Conservation (phyloP, 2,797 vertebrate genomes). For the Myotis planiceps region DNA sequence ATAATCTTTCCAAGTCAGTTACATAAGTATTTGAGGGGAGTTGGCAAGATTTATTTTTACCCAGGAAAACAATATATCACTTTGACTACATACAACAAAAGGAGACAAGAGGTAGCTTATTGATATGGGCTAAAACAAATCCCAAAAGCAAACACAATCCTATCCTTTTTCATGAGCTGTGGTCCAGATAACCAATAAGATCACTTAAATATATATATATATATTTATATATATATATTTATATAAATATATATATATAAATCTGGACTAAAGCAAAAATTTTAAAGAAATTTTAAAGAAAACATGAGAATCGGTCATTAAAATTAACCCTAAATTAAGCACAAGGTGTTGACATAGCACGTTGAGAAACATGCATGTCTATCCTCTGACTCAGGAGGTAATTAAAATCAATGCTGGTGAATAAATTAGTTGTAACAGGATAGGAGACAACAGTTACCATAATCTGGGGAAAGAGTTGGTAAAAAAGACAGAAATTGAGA, state of each 20-base stretch:
- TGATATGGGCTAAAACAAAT: not conserved
- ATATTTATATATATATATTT: too few species aligned
- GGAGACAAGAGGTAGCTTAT: not conserved
- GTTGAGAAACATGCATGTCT: conserved; percentile 64
- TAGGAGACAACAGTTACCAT: not conserved
- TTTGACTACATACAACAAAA: not conserved
- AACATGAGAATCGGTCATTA: not conserved
- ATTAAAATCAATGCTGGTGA: conserved; percentile 77
- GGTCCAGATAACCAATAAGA: not conserved
- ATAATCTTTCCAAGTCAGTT: conserved; percentile 27
- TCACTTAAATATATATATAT: not conserved
- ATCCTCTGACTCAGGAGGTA: conserved; percentile 71
- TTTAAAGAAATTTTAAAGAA: conserved; percentile 41
- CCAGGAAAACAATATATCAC: not conserved
- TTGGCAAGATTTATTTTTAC: conserved; percentile 45
- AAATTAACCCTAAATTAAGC: conserved; percentile 65
- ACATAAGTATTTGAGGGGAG: not conserved
- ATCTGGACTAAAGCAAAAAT: not conserved
- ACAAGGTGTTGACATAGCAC: conserved; percentile 41
- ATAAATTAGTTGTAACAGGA: conserved; percentile 67
- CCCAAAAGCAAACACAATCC: not conserved
- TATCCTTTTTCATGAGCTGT: not conserved
- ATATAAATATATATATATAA: not conserved
- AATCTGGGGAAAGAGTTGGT: conserved; percentile 55
- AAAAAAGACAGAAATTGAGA: conserved; percentile 66